Evolutionary conservation across 1,140 invertebrate genomes (phyloP).

Genomic region (Meloidogyne hapla): DNA sequence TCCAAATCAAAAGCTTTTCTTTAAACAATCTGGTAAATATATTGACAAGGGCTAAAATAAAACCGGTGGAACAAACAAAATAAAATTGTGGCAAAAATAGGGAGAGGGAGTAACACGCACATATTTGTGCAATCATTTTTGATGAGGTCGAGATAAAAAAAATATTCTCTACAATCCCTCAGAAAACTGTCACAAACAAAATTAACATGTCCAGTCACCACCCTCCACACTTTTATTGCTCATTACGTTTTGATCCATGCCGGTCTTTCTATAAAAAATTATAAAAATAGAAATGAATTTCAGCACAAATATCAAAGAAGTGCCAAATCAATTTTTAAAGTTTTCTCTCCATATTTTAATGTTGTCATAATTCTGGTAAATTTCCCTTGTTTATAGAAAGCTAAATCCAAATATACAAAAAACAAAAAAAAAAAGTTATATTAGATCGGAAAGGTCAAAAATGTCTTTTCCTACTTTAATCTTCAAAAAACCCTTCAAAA

Average conservation of each 20-base stretch:
- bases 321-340: too few species aligned
- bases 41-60: slow-evolving; percentile 1
- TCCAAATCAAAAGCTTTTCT: slow-evolving; percentile 1
- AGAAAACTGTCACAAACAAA: neutral
- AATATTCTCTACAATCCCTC: neutral
- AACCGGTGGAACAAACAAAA: slow-evolving; percentile 2
- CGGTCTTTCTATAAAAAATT: neutral
- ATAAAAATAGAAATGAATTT: too few species aligned
- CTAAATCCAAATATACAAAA: too few species aligned
- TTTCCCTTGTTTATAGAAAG: too few species aligned
- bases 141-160: neutral
- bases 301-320: too few species aligned
- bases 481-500: too few species aligned
- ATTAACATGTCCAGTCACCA: neutral
- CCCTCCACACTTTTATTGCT: neutral
- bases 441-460: too few species aligned
- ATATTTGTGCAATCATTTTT: neutral
- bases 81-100: slow-evolving; percentile 4
- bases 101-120: neutral
- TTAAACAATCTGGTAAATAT: slow-evolving; percentile 1
- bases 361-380: too few species aligned
- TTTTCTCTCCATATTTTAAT: too few species aligned
- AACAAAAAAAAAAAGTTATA: too few species aligned
- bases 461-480: too few species aligned
- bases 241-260: neutral